Conservation (phyloP, 2,888 invertebrate species). For the Bembecia ichneumoniformis region DNA sequence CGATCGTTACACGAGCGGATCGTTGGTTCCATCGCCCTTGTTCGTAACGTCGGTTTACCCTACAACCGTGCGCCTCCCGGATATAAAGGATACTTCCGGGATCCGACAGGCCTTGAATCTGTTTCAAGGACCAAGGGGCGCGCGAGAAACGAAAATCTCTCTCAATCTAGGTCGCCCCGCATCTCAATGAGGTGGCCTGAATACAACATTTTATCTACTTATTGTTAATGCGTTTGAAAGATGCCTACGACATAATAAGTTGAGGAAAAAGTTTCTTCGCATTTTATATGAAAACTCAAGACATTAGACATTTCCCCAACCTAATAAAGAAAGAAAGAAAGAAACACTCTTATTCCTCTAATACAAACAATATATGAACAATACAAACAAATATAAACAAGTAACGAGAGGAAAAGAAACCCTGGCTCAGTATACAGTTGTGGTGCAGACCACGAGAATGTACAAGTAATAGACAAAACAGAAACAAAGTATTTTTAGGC, state of each 20-base stretch:
- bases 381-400: too few relatives aligned
- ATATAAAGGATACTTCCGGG: conserved; percentile 52
- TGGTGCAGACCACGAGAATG: too few relatives aligned
- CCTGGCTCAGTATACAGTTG: too few relatives aligned
- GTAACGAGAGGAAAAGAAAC: too few relatives aligned
- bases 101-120: conserved; percentile 46
- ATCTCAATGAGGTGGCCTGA: conserved; percentile 31
- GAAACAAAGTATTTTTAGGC: too few relatives aligned
- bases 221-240: neutral
- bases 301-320: too few relatives aligned
- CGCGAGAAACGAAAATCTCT: conserved; percentile 56
- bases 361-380: too few relatives aligned
- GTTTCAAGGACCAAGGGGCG: conserved; percentile 48
- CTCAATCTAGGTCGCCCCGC: conserved; percentile 42
- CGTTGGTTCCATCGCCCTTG: conserved; percentile 26
- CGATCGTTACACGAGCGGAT: conserved; percentile 18
- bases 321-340: too few relatives aligned
- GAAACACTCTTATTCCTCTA: too few relatives aligned
- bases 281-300: too few relatives aligned
- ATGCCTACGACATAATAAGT: neutral
- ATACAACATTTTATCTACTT: conserved; percentile 23
- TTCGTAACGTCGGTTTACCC: neutral
- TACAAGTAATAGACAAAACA: too few relatives aligned
- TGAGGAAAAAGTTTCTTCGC: too few relatives aligned
- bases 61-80: conserved; percentile 19